Evolutionary conservation across 2,888 invertebrate genomes (phyloP).

Genomic region (Galerucella calmariensis): DNA sequence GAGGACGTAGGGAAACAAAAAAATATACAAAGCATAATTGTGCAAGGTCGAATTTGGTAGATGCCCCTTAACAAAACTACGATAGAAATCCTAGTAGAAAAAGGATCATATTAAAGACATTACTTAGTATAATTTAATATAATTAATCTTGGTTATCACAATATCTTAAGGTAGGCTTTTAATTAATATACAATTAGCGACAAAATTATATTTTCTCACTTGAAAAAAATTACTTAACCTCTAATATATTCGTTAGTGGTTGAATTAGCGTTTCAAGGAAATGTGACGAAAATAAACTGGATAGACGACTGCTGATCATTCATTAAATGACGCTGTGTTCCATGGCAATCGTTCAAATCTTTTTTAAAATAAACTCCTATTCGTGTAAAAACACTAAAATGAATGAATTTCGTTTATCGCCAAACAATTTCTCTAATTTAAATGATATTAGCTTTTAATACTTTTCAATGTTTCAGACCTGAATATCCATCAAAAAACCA

Average conservation of each 20-base stretch:
- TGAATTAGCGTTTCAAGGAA: not conserved
- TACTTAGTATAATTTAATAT: too few species aligned
- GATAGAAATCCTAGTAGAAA: too few species aligned
- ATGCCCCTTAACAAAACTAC: too few species aligned
- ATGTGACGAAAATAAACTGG: not conserved
- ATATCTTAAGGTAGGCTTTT: too few species aligned
- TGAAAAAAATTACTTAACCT: not conserved
- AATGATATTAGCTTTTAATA: not conserved
- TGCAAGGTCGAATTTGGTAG: too few species aligned
- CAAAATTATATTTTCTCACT: too few species aligned
- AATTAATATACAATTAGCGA: too few species aligned
- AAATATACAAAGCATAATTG: too few species aligned
- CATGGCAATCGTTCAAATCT: conserved; percentile 19
- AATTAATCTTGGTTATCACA: too few species aligned
- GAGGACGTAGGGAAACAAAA: too few species aligned
- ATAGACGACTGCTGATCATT: conserved; percentile 11
- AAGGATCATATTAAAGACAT: too few species aligned
- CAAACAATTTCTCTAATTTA: not conserved
- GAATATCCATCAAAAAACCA: not conserved
- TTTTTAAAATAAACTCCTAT: not conserved
- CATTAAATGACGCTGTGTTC: not conserved
- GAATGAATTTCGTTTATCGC: not conserved
- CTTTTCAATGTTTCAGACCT: not conserved
- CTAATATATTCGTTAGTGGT: conserved; percentile 14
- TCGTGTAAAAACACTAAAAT: not conserved